Evolutionary conservation across 2,797 vertebrate species (phyloP).

Genomic region (Trichosurus vulpecula): DNA sequence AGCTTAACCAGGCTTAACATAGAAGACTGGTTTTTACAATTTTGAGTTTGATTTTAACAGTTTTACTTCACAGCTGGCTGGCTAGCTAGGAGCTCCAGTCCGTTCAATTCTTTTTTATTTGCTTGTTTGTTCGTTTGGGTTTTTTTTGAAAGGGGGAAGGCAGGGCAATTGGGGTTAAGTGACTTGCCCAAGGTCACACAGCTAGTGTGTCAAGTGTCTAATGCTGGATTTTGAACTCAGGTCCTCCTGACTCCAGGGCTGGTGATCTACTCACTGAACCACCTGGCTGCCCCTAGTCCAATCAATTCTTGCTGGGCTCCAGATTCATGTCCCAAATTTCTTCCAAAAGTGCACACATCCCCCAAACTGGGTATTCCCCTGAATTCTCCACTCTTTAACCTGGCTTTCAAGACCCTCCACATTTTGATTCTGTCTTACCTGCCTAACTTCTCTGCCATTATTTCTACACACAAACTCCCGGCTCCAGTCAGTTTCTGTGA

Average conservation of each 20-base stretch:
- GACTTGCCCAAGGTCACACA: no score
- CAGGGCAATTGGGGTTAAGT: no score
- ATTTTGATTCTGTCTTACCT: not conserved
- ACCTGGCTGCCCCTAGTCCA: no score
- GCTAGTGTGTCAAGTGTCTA: no score
- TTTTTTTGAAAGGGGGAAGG: no score
- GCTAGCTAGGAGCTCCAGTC: not conserved
- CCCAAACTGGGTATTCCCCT: not conserved
- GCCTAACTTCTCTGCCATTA: not conserved
- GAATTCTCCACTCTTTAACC: not conserved
- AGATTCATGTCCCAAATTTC: not conserved
- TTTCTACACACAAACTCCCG: not conserved
- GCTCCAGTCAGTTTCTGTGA: not conserved
- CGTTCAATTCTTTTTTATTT: not conserved
- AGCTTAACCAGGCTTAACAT: not conserved
- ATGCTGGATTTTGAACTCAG: no score
- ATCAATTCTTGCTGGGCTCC: not conserved
- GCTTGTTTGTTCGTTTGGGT: no score
- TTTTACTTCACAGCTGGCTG: not conserved
- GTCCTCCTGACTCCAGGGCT: no score
- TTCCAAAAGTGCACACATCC: not conserved
- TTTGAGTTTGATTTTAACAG: not conserved
- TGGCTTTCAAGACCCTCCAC: not conserved
- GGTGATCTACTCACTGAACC: no score
- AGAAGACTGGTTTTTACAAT: not conserved